Evolutionary conservation across 2,113 vertebrate species (phyloP).

Genomic region (Seriola quinqueradiata): DNA sequence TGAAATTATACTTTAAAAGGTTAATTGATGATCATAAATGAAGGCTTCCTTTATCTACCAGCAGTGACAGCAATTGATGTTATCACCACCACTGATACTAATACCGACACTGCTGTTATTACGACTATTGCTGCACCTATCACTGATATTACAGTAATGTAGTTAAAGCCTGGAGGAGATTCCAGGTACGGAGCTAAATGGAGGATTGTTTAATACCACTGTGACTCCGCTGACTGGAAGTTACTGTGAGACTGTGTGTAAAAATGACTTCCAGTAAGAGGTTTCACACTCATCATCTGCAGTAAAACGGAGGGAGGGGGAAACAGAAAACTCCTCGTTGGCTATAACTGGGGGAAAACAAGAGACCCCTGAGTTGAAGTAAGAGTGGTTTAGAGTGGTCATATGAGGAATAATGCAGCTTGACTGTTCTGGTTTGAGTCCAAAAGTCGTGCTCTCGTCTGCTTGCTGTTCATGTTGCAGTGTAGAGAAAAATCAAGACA

Average conservation of each 20-base stretch:
- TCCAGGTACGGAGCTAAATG: slow-evolving; percentile 33
- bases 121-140: not conserved
- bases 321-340: not conserved
- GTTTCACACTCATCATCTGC: slow-evolving; percentile 52
- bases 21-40: not conserved
- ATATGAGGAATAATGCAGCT: slow-evolving; percentile 16
- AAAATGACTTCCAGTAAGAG: slow-evolving; percentile 64
- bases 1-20: not conserved
- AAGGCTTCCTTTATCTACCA: slow-evolving; percentile 11
- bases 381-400: slow-evolving; percentile 14
- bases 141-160: not conserved
- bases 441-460: slow-evolving; percentile 39
- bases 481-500: slow-evolving; percentile 29
- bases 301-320: slow-evolving; percentile 18
- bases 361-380: slow-evolving; percentile 4
- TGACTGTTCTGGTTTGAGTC: slow-evolving; percentile 42
- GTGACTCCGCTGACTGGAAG: slow-evolving; percentile 51
- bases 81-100: not conserved
- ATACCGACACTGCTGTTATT: not conserved
- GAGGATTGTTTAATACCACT: slow-evolving; percentile 51
- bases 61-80: not conserved
- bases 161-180: not conserved
- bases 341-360: slow-evolving; percentile 16
- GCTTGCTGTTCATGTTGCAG: slow-evolving; percentile 7
- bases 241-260: slow-evolving; percentile 48